A percentile compares a stretch with the other conserved stretches of the same genome.
phyloP scores from a whole-genome alignment of 1,140 invertebrate genomes.

The Tribolium castaneum region DNA sequence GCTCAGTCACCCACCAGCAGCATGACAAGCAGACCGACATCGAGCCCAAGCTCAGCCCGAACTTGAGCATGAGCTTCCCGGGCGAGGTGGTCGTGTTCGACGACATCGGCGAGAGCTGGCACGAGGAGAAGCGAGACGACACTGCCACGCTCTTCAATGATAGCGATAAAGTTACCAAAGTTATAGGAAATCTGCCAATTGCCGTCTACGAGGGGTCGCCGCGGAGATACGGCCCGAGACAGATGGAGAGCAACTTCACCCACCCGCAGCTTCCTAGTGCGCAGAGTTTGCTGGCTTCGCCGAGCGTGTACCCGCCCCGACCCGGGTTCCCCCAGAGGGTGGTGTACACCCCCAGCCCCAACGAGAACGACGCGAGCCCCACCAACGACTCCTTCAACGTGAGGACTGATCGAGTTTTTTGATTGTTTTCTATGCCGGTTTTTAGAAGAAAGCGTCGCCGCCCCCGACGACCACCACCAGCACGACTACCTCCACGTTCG shows the following conservation, averaged over 20 bases:
- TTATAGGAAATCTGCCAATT: conserved; percentile 89
- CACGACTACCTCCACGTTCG: conserved; percentile 71
- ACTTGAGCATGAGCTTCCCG: conserved; percentile 63
- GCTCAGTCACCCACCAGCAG: conserved; percentile 65
- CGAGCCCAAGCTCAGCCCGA: conserved; percentile 54
- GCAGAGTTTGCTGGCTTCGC: conserved; percentile 72
- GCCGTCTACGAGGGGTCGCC: conserved; percentile 93
- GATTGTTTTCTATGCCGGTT: background rate
- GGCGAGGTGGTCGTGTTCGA: conserved; percentile 85
- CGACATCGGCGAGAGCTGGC: conserved; percentile 82
- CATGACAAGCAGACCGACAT: conserved; percentile 51
- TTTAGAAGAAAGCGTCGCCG: conserved; percentile 39
- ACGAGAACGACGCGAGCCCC: conserved; percentile 64
- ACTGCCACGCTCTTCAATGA: conserved; percentile 61
- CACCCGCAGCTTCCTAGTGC: conserved; percentile 68
- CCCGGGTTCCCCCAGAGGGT: conserved; percentile 80
- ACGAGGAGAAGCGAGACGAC: conserved; percentile 57
- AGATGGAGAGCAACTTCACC: conserved; percentile 60
- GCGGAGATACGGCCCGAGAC: conserved; percentile 78
- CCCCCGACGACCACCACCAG: conserved; percentile 63
- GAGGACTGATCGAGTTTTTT: conserved; percentile 46
- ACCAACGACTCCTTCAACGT: conserved; percentile 59
- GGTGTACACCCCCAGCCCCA: conserved; percentile 63
- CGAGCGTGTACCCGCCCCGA: conserved; percentile 74
- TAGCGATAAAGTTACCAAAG: conserved; percentile 75